Percentiles rank a stretch among this genome's conserved stretches.
Evolutionary conservation across 2,113 vertebrate genomes (phyloP).

Genomic region (Pygoscelis adeliae): DNA sequence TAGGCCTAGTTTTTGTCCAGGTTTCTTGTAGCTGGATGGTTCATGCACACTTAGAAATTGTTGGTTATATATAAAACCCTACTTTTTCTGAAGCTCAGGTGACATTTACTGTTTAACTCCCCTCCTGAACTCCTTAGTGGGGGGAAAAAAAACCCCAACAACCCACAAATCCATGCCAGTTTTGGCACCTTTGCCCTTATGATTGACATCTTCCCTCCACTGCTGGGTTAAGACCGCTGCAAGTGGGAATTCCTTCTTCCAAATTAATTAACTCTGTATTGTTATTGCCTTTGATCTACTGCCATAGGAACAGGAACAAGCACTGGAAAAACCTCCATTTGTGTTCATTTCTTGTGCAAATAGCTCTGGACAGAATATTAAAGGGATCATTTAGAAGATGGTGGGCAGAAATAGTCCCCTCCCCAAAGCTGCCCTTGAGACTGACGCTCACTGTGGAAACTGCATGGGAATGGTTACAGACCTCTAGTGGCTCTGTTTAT

Average conservation of each 20-base stretch:
- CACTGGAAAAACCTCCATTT: conserved; percentile 37
- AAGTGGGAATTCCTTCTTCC: conserved; percentile 59
- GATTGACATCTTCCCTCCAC: conserved; percentile 26
- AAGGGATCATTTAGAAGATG: conserved; percentile 18
- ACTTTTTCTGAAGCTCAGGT: background rate
- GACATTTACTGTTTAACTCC: background rate
- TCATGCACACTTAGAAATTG: background rate
- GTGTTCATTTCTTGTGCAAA: conserved; percentile 30
- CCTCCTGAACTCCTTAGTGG: background rate
- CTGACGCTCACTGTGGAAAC: background rate
- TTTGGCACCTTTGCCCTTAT: background rate
- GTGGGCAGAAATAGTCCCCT: background rate
- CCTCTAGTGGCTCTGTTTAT: conserved; percentile 54
- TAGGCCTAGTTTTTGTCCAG: background rate
- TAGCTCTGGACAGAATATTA: conserved; percentile 23
- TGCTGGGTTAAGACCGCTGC: conserved; percentile 17
- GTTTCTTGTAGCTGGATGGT: background rate
- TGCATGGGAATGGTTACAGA: conserved; percentile 27
- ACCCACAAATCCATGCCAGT: background rate
- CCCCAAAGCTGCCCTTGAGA: background rate
- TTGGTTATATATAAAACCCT: background rate
- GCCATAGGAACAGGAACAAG: conserved; percentile 39
- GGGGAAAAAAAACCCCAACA: background rate
- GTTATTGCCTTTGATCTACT: conserved; percentile 56
- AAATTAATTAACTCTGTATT: conserved; percentile 58